Evolutionary conservation across 2,113 vertebrate species (phyloP), one percentile per base, ranked within the genome.

Genomic region (Coturnix japonica): DNA sequence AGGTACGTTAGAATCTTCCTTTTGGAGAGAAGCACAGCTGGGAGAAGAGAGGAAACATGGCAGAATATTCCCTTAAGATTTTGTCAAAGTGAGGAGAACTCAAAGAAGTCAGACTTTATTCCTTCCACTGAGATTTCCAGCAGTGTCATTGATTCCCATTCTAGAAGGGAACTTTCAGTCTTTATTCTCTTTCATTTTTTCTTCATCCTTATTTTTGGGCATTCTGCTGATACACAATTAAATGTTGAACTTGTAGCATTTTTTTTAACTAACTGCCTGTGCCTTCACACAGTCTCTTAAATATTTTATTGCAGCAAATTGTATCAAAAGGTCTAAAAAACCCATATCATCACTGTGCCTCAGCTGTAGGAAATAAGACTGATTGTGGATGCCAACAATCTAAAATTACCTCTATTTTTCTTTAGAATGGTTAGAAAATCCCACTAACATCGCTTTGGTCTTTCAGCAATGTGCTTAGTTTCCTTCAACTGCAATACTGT

Each of bases 61-160:
- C 2, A 57, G 7, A 11, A 26, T 53, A 57, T 80, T 65, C 20
- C 10, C 5, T 8, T 20, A 33, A 46, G 15, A 8, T 49, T 64
- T 77, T 60, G 10, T 25, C 25, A 37, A 74, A 67, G 6, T 15
- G 47, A 86, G 26, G 11, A 35, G 8, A 43, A 13, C 23, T 81
- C 41, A 33, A 5, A 77, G 37, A 65, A 23, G 30, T 26, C 9
- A 20, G 13, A 1, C 1, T 11, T n/a, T 17, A 60, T 28, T 35
- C 20, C 5, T 3, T 69, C 13, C 26, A 7, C 6, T 23, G 22
- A 14, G 17, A 6, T 60, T 92, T 69, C 23, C 31, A 64, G 7
- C 7, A 37, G 3, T 8, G 30, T 7, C n/a, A 57, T 13, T 1
- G 0, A 57, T 54, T 64, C 28, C 18, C 17, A 5, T 39, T n/a